Evolutionary conservation across 2,797 vertebrate genomes (phyloP), one percentile per base, ranked within the genome.

Genomic region (Takifugu rubripes): DNA sequence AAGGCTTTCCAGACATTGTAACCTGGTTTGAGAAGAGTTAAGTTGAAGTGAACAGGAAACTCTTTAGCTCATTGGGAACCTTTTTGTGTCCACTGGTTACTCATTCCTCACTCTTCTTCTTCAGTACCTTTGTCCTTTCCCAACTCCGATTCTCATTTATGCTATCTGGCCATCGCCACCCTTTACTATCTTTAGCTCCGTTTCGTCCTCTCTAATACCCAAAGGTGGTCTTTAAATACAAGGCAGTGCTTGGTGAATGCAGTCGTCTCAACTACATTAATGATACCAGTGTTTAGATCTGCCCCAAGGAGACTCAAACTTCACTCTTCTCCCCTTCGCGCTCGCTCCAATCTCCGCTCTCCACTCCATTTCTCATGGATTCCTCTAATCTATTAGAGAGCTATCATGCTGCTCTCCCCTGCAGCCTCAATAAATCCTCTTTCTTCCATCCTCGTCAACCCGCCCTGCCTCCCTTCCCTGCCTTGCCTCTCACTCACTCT

Each of bases 371-470:
- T 78, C 78, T 77, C 76, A 84, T 77, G 83, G 72, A 58, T 82
- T 77, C 64, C 71, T 82, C 76, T 87, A 85, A 88, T 87, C 85
- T 81, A 83, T 86, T 82, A 85, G 72, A 77, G 75, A 79, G 68
- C 63, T 70, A 84, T 82, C 79, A 72, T 15, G 24, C 75, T 77
- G 78, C 71, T 84, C 75, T 85, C 64, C 78, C 83, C 83, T 67
- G 79, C 81, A 85, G 87, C 77, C 77, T 68, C 78, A 75, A 83
- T 82, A 88, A 86, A 86, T 85, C 84, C 81, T 72, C 74, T 76
- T 78, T 78, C 81, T 74, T 57, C 68, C 68, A 68, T 52, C 59
- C 70, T 17, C 62, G 66, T 61, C 56, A 15, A 64, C 59, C 46
- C 25, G 4, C 52, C 56, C 64, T 66, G 52, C 56, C 47, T 52